Evolutionary conservation across 2,113 vertebrate genomes (phyloP).

Genomic region (Glaucidium brasilianum): DNA sequence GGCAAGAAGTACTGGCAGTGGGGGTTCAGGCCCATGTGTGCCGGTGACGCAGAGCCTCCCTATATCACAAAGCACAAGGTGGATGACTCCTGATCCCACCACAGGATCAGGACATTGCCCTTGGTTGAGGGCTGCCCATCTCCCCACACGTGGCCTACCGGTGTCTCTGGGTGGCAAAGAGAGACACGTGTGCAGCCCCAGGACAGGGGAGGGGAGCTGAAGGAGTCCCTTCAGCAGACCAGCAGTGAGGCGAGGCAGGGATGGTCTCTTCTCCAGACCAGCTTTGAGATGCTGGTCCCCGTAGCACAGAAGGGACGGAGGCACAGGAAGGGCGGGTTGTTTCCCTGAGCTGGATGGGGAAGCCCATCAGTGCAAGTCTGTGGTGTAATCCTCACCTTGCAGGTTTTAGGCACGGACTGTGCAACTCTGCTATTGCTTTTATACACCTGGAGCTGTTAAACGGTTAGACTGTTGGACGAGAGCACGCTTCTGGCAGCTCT

Average conservation of each 20-base stretch:
- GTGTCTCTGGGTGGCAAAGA: neutral
- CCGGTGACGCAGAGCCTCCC: neutral
- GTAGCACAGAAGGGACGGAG: neutral
- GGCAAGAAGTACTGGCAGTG: neutral
- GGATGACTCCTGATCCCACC: neutral
- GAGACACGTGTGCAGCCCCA: accelerated
- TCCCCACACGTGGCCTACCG: accelerated
- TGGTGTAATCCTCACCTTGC: neutral
- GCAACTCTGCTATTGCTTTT: neutral
- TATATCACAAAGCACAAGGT: accelerated
- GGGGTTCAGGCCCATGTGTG: neutral
- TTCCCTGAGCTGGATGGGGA: neutral
- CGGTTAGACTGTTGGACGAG: neutral
- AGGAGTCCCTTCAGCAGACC: neutral
- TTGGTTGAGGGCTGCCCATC: neutral
- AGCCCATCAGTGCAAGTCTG: neutral
- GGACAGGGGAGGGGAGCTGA: neutral
- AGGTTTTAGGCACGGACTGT: neutral
- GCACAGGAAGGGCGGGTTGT: accelerated
- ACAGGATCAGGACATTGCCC: neutral
- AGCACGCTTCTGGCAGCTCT: neutral
- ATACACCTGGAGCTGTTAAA: neutral
- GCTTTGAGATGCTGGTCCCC: neutral
- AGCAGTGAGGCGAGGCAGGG: accelerated
- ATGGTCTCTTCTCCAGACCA: no score